These are phyloP conservation scores for Hemicordylus capensis DNA, from an alignment of 2,113 vertebrate genomes.

Conservation along the genomic window DNA sequence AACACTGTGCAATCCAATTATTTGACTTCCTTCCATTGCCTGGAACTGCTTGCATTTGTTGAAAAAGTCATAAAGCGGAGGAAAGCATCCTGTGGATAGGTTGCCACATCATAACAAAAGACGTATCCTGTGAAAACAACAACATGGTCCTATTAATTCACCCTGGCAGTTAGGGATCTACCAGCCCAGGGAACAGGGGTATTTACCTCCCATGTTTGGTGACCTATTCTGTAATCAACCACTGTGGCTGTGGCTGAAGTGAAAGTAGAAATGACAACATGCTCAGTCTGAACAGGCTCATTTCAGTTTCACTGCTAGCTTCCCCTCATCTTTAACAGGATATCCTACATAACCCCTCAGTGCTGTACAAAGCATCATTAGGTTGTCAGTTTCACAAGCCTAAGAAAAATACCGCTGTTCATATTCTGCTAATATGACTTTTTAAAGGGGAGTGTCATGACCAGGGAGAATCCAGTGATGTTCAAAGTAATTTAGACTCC, in stretches of 20 bases:
- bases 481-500: conserved; percentile 30
- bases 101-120: not conserved
- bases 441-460: not conserved
- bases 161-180: not conserved
- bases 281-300: not conserved
- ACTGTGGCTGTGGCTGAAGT: not conserved
- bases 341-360: accelerated
- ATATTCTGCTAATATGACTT: not conserved
- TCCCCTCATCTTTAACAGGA: not conserved
- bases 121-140: not conserved
- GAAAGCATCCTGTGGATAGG: not conserved
- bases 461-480: not conserved
- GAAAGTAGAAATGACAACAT: not conserved
- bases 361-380: accelerated
- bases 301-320: not conserved
- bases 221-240: not conserved
- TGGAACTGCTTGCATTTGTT: not conserved
- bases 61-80: not conserved
- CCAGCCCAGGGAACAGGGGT: not conserved
- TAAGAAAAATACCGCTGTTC: not conserved
- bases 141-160: not conserved
- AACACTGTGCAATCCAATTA: not conserved
- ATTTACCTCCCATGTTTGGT: not conserved
- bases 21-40: not conserved
- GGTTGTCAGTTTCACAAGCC: not conserved